A percentile compares a stretch with the other conserved stretches of the same genome.
Evolutionary conservation across 2,113 vertebrate species (phyloP).

Genomic region (Ameiurus melas): DNA sequence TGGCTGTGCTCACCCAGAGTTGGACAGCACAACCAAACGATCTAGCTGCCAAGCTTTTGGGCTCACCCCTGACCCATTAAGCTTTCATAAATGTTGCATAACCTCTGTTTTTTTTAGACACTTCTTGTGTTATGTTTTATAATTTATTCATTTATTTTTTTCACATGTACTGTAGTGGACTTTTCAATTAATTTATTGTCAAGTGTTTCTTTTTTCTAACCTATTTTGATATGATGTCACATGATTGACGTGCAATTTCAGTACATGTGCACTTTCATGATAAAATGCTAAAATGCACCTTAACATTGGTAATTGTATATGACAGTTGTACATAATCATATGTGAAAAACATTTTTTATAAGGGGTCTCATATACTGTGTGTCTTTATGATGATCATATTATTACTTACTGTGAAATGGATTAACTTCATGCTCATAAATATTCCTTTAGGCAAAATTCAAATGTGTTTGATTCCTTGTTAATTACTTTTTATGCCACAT

Average conservation of each 20-base stretch:
- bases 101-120: not conserved
- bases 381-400: not conserved
- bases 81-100: slow-evolving; percentile 53
- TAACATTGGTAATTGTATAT: not conserved
- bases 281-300: not conserved
- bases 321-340: not conserved
- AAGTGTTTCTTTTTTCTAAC: not conserved
- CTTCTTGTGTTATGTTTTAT: not conserved
- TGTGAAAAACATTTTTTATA: not conserved
- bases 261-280: not conserved
- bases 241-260: not conserved
- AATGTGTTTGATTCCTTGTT: not conserved
- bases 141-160: not conserved
- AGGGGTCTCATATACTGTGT: not conserved
- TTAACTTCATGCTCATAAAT: slow-evolving; percentile 56
- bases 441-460: slow-evolving; percentile 41
- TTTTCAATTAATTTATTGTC: not conserved
- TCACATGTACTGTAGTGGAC: too few species aligned
- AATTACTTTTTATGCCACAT: not conserved
- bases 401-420: slow-evolving; percentile 12
- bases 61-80: slow-evolving; percentile 61
- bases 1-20: slow-evolving; percentile 53
- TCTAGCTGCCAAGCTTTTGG: slow-evolving; percentile 61
- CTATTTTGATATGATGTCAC: not conserved
- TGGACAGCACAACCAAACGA: slow-evolving; percentile 57